Percentiles rank a stretch among this genome's conserved stretches.
Conservation (phyloP, 2,797 vertebrate genomes). For the Acanthornis magna region DNA sequence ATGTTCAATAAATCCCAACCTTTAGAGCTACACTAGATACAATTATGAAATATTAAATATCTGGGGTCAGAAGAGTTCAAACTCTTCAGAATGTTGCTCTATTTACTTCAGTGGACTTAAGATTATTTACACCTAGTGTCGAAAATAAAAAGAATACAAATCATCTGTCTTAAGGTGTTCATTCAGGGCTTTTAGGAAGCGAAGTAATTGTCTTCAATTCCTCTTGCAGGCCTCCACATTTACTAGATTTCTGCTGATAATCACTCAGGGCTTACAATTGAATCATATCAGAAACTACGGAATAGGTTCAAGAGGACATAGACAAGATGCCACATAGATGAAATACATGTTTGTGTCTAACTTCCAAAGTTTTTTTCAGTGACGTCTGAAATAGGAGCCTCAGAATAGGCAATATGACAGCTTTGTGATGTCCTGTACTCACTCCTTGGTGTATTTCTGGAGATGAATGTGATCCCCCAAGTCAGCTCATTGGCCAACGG, state of each 20-base stretch:
- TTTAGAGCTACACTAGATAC: neutral
- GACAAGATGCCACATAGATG: neutral
- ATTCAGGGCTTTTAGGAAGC: neutral
- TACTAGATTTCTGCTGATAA: neutral
- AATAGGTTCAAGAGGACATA: neutral
- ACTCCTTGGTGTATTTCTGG: neutral
- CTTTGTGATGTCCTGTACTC: neutral
- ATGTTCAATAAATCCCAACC: neutral
- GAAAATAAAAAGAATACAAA: neutral
- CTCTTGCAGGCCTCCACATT: neutral
- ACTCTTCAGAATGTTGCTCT: neutral
- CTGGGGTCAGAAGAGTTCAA: neutral
- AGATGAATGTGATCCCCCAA: neutral
- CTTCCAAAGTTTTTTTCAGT: neutral
- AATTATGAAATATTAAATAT: neutral
- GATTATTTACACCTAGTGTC: neutral
- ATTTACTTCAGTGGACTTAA: neutral
- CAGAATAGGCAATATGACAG: neutral
- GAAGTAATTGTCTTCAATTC: neutral
- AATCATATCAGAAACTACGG: neutral
- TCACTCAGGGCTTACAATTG: neutral
- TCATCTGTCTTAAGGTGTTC: neutral
- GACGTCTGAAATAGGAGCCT: neutral
- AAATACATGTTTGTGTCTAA: neutral
- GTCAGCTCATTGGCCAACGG: neutral